A percentile compares a stretch with the other conserved stretches of the same genome.
Conservation (phyloP, 2,797 vertebrate species). For the Choloepus didactylus region DNA sequence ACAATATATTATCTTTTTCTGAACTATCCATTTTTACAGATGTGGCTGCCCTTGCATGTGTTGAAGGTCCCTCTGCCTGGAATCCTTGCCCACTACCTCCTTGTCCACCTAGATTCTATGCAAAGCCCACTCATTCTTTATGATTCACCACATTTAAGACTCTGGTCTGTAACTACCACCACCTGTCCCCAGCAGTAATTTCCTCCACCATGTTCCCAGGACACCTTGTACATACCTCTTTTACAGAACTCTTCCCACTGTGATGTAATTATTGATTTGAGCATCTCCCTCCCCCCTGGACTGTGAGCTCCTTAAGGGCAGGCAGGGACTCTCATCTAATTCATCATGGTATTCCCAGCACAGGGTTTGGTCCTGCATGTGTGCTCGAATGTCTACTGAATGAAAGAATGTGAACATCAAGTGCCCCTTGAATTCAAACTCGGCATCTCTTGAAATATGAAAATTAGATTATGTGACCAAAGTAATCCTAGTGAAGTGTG, state of each 20-base stretch:
- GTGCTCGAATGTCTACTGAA: constrained; percentile 44
- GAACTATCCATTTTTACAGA: constrained; percentile 28
- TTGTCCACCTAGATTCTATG: neutral
- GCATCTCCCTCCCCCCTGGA: constrained; percentile 39
- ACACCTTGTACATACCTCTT: neutral
- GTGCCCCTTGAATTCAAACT: constrained; percentile 63
- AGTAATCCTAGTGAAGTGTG: constrained; percentile 60
- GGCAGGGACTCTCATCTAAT: constrained; percentile 35
- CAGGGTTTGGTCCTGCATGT: constrained; percentile 23
- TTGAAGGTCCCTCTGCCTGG: neutral
- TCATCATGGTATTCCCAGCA: constrained; percentile 42
- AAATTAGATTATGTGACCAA: constrained; percentile 58
- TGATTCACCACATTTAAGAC: constrained; percentile 37
- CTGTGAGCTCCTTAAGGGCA: constrained; percentile 18
- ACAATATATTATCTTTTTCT: neutral
- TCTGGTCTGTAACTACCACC: neutral
- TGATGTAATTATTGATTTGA: constrained; percentile 49
- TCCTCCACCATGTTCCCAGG: constrained; percentile 13
- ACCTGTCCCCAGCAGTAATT: neutral
- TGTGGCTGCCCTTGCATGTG: neutral
- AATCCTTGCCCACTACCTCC: constrained; percentile 3
- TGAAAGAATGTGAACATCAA: constrained; percentile 56
- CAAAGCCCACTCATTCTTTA: constrained; percentile 10
- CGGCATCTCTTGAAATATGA: constrained; percentile 65
- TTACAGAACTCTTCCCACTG: neutral